Evolutionary conservation across 2,113 vertebrate species (phyloP).

Genomic region (Lepidothrix coronata): DNA sequence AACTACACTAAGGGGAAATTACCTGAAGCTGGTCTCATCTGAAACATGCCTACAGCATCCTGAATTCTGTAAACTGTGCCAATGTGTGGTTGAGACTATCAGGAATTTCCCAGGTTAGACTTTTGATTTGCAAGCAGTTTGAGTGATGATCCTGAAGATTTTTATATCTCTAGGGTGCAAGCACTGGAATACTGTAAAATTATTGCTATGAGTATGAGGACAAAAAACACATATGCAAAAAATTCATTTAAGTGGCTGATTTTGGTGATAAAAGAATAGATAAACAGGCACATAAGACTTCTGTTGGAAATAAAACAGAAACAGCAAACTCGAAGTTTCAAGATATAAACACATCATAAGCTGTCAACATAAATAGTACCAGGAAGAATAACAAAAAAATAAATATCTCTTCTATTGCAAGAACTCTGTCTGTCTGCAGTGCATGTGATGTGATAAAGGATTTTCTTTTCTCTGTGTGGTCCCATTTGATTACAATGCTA

Average conservation of each 20-base stretch:
- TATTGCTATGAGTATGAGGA: background rate
- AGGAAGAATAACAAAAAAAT: background rate
- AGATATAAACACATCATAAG: background rate
- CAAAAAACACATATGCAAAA: background rate
- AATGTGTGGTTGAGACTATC: background rate
- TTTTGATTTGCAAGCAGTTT: background rate
- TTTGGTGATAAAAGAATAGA: background rate
- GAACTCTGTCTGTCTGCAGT: background rate
- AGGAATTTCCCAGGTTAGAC: background rate
- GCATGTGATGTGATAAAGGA: constrained; percentile 8
- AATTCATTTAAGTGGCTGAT: background rate
- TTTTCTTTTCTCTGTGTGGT: constrained; percentile 68
- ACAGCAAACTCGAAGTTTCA: background rate
- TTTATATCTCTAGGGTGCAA: background rate
- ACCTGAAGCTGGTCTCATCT: background rate
- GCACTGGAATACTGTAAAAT: background rate
- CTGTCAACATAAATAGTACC: background rate
- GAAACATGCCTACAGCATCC: background rate
- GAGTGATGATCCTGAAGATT: background rate
- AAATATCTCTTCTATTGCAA: background rate
- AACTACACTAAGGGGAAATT: background rate
- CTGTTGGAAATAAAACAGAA: background rate
- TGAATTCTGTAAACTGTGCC: background rate
- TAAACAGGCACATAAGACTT: background rate
- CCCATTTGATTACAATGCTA: constrained; percentile 71